Evolutionary conservation across 2,888 invertebrate genomes (phyloP), one percentile per base, ranked within the genome.

Genomic region (Adineta ricciae): DNA sequence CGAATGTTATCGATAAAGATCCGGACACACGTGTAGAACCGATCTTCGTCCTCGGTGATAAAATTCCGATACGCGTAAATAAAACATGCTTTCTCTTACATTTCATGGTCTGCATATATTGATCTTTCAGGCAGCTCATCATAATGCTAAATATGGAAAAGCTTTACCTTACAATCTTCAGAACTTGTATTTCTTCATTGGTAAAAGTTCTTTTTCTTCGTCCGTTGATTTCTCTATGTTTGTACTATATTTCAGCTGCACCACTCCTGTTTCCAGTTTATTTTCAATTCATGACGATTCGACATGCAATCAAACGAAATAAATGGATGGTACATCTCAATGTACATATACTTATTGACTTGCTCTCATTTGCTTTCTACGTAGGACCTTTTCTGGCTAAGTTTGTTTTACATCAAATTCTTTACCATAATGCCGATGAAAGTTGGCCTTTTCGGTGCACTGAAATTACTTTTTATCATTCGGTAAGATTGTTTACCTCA

Each of bases 1-100:
- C 90, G 19, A 90, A 90, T 87, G 89, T 90, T 86, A 89, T 90
- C 85, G 88, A 88, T 83, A 90, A 90, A 86, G 90, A 90, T 83
- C 90, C 90, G 49, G 90, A 90, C 87, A 89, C 90, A 8, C 87
- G 90, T 50, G 86, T 90, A 32, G 89, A 90, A 32, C 86, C 87
- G 16, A 85, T 90, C 85, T 90, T 90, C 88, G 89, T 90, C 14
- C 87, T 90, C 9, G 90, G 90, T 32, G 88, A 89, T 8, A 87
- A 87, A 19, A 89, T 90, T 88, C 89, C 90, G 38, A 88, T 88
- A n/a, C 85, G 88, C 87, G 88, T 85, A 83, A 50, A n/a, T 78
- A 0, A 41, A n/a, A 73, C 7, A 8, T 41, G 24, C n/a, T 2
- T 78, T 3, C 1, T 41, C 11, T n/a, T 64, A 27, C 24, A 5